Evolutionary conservation across 2,888 invertebrate species (phyloP), one percentile per base, ranked within the genome.

Genomic region (Sminthurides aquaticus): DNA sequence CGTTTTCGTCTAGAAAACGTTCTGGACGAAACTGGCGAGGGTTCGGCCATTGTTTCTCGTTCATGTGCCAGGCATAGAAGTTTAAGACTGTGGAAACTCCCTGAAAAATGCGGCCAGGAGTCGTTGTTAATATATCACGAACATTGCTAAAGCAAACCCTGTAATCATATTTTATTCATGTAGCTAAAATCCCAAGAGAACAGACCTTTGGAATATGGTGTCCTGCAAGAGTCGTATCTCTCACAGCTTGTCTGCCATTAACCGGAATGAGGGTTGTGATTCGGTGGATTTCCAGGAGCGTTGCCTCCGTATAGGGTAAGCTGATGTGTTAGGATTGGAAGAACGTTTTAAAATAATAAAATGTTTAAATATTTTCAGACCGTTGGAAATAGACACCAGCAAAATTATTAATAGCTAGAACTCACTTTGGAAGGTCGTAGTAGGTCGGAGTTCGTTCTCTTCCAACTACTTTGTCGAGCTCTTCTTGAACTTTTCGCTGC

Each of bases 291-390:
- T 71, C 71, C 49, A 65, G 22, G 5, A 64, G 52, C 2, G 70
- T 70, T n/a, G 70, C 70, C 57, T 70, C 68, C 1, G 66, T 65
- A 34, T 67, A 68, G 1, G 70, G 70, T 68, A 70, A 67, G 5
- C 70, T 70, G 54, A 27, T n/a, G n/a, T n/a, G n/a, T n/a, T n/a
- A n/a, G n/a, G n/a, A 24, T 18, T 29, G 29, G 43, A 34, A n/a
- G n/a, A 34, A 34, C 43, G 43, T 34, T 34, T 34, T 15, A 34
- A 11, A 34, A 34, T 34, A 29, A 22, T 1, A 60, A 52, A 34
- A 34, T n/a, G n/a, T n/a, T n/a, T n/a, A 18, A 8, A 43, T 18
- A 8, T 18, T 43, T 11, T 11, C 43, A 11, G 43, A 8, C 11
- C 43, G 18, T 8, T 43, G 8, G 43, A 43, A 8, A 43, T 43